Evolutionary conservation across 2,888 invertebrate species (phyloP).

Genomic region (Thelaira solivaga): DNA sequence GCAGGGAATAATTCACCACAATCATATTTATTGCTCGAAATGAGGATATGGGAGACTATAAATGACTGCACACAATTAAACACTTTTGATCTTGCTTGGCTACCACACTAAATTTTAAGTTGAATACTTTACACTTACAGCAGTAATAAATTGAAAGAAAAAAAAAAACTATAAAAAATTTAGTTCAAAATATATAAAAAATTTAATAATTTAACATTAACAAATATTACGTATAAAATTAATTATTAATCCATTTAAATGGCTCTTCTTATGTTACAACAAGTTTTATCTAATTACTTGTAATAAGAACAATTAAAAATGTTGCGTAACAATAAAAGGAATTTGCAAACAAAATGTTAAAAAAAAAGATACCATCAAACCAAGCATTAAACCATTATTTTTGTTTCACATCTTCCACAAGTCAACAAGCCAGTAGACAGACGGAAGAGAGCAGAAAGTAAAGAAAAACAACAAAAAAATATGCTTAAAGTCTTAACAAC

Average conservation of each 20-base stretch:
- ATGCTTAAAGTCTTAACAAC: slow-evolving; percentile 35
- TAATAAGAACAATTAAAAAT: slow-evolving; percentile 50
- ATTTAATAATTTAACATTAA: too few species aligned
- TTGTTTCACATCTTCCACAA: slow-evolving; percentile 39
- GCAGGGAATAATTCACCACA: slow-evolving; percentile 42
- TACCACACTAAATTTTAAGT: slow-evolving; percentile 17
- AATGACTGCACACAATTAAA: slow-evolving; percentile 2
- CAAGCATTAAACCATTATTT: slow-evolving; percentile 46
- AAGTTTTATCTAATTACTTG: slow-evolving; percentile 45
- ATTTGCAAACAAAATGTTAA: not conserved
- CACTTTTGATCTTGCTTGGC: too few species aligned
- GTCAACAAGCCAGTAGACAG: slow-evolving; percentile 32
- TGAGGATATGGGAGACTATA: slow-evolving; percentile 26
- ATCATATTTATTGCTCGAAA: slow-evolving; percentile 40
- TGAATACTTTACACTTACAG: slow-evolving; percentile 45
- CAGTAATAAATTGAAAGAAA: slow-evolving; percentile 44
- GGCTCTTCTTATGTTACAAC: not conserved
- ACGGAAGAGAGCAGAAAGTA: not conserved
- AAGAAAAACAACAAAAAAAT: slow-evolving; percentile 15
- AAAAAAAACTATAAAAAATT: not conserved
- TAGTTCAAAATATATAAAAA: too few species aligned
- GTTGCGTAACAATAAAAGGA: slow-evolving; percentile 17
- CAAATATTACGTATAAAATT: too few species aligned
- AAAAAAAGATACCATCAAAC: slow-evolving; percentile 4
- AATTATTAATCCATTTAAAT: slow-evolving; percentile 1